A percentile compares a stretch with the other conserved stretches of the same genome.
phyloP scores from a whole-genome alignment of 1,140 invertebrate species.

The Diploscapter pachys region DNA sequence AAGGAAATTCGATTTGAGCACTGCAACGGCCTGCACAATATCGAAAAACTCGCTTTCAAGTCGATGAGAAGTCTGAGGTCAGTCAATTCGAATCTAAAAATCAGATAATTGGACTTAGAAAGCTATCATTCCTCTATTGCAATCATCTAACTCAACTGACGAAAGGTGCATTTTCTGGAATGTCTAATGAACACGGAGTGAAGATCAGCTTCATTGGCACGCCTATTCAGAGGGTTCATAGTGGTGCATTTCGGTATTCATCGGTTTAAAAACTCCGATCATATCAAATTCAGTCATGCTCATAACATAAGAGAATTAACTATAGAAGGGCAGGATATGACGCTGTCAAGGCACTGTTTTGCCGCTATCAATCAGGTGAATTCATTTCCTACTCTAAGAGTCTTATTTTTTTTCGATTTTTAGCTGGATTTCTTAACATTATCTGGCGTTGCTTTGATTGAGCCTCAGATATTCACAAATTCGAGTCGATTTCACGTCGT shows the following conservation, averaged over 20 bases:
- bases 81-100: slow-evolving; percentile 3
- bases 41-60: slow-evolving; percentile 36
- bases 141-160: slow-evolving; percentile 20
- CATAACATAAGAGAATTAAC: slow-evolving; percentile 26
- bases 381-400: not conserved
- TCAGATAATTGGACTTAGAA: not conserved
- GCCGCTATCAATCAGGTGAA: slow-evolving; percentile 27
- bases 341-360: slow-evolving; percentile 28
- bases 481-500: slow-evolving; percentile 34
- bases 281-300: slow-evolving; percentile 20
- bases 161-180: slow-evolving; percentile 24
- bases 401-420: not conserved
- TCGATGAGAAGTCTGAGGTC: slow-evolving; percentile 24
- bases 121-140: slow-evolving; percentile 26
- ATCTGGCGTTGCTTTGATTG: slow-evolving; percentile 24
- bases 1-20: slow-evolving; percentile 22
- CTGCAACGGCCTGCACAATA: slow-evolving; percentile 6
- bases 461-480: slow-evolving; percentile 31
- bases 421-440: slow-evolving; percentile 32
- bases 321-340: slow-evolving; percentile 23
- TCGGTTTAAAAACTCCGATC: not conserved
- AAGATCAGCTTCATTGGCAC: slow-evolving; percentile 17
- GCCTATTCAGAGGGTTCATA: slow-evolving; percentile 27
- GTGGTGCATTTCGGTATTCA: slow-evolving; percentile 20
- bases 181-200: slow-evolving; percentile 28